Conservation (phyloP, 1,140 invertebrate species). For the Anoplolepis gracilipes region DNA sequence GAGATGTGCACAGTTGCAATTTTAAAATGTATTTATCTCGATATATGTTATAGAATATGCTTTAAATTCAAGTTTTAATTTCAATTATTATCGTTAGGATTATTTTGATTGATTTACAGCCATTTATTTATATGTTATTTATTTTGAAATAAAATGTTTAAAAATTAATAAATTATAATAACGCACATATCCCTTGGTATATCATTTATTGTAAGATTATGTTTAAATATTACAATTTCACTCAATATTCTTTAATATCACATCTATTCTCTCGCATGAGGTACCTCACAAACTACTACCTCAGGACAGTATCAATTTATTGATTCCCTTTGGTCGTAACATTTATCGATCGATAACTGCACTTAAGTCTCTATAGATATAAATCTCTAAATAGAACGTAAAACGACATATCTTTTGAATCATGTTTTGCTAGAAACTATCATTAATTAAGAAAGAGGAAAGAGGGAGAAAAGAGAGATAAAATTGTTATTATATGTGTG, state of each 20-base stretch:
- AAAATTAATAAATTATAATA: background rate
- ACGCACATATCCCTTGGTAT: background rate
- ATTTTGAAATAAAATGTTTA: background rate
- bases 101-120: too few species aligned
- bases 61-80: background rate
- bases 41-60: background rate
- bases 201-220: background rate
- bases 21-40: background rate
- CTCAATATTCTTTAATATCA: constrained; percentile 19
- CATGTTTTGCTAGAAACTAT: too few species aligned
- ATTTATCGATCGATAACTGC: constrained; percentile 35
- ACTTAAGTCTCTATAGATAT: constrained; percentile 19
- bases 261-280: background rate
- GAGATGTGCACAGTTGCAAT: background rate
- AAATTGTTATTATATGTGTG: background rate
- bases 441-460: too few species aligned
- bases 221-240: background rate
- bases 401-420: background rate
- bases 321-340: constrained; percentile 50
- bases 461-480: too few species aligned
- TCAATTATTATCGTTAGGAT: background rate
- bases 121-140: background rate
- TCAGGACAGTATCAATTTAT: constrained; percentile 62
- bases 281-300: background rate
- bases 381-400: constrained; percentile 35